Evolutionary conservation across 2,113 vertebrate species (phyloP).

Genomic region (Cyanoramphus novaezelandiae): DNA sequence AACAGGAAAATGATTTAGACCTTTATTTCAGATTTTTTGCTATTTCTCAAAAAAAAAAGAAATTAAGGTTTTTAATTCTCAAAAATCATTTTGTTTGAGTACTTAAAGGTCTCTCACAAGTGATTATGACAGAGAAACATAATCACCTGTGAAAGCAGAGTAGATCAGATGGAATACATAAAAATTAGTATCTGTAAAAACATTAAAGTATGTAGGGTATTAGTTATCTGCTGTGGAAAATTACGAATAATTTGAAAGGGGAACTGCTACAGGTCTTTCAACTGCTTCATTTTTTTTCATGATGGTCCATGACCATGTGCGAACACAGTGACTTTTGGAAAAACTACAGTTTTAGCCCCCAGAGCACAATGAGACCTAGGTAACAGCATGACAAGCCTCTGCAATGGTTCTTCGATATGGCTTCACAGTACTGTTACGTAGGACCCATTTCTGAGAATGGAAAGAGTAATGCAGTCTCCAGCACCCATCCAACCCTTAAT

Average conservation of each 20-base stretch:
- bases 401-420: background rate
- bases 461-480: background rate
- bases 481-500: background rate
- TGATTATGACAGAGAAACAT: background rate
- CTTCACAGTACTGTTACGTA: background rate
- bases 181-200: background rate
- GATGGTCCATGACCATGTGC: background rate
- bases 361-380: background rate
- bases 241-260: background rate
- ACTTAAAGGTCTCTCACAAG: background rate
- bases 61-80: background rate
- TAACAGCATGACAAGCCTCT: background rate
- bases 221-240: background rate
- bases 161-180: background rate
- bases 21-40: background rate
- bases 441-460: background rate
- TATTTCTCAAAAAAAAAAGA: background rate
- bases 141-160: background rate
- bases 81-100: background rate
- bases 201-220: background rate
- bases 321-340: conserved; percentile 33
- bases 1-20: background rate
- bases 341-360: background rate
- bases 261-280: background rate
- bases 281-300: background rate